These are phyloP conservation scores for Porites lobata DNA, from an alignment of 92 coral and sea anemone species.

Conservation along the genomic window DNA sequence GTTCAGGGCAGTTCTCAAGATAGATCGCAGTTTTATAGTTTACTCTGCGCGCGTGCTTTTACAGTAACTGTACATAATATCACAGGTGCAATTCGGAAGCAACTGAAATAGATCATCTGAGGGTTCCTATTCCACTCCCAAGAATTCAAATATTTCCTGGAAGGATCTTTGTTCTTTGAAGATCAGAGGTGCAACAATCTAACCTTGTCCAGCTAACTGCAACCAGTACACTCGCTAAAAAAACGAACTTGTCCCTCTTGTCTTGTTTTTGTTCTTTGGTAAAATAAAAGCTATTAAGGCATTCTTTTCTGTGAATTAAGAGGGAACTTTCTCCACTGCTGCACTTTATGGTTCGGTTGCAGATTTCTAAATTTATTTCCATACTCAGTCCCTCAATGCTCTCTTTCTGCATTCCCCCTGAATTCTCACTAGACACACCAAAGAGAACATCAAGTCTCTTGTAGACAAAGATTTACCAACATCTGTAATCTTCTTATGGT, in stretches of 20 bases:
- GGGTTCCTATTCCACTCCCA: constrained; percentile 59
- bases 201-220: neutral
- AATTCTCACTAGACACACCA: constrained; percentile 46
- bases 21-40: constrained; percentile 64
- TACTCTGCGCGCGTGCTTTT: constrained; percentile 33
- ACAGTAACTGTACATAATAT: constrained; percentile 35
- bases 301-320: no score
- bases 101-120: constrained; percentile 42
- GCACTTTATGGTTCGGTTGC: constrained; percentile 36
- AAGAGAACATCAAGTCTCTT: constrained; percentile 64
- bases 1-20: constrained; percentile 35
- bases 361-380: constrained; percentile 48
- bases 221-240: no score
- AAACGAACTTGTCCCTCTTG: no score
- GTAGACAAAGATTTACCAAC: constrained; percentile 36
- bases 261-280: no score
- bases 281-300: no score
- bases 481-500: constrained; percentile 52
- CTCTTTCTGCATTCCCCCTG: constrained; percentile 62
- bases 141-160: constrained; percentile 34
- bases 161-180: constrained; percentile 28
- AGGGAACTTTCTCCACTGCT: constrained; percentile 41
- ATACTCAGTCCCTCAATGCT: constrained; percentile 39
- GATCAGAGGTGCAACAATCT: constrained; percentile 42
- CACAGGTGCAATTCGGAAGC: constrained; percentile 47